phyloP scores from a whole-genome alignment of 2,797 vertebrate genomes.

The Tangara arthus region DNA sequence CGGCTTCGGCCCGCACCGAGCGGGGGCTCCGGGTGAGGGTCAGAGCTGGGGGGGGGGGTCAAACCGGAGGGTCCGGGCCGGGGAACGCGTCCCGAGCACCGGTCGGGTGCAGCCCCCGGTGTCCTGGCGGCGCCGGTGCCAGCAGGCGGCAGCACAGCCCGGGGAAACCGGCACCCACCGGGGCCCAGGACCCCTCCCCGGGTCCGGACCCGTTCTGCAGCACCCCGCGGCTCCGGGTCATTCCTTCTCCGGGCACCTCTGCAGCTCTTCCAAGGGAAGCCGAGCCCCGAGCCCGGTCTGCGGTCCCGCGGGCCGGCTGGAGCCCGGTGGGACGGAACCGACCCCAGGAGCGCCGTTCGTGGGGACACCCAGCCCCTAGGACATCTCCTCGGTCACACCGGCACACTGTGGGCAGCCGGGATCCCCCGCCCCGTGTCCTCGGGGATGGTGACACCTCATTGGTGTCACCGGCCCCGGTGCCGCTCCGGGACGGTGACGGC shows the following conservation, averaged over 20 bases:
- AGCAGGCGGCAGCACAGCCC: conserved; percentile 34
- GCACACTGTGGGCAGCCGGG: fast-evolving
- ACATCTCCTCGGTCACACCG: background rate
- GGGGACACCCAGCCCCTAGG: background rate
- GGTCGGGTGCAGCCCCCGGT: background rate
- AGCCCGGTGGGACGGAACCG: background rate
- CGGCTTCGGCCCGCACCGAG: background rate
- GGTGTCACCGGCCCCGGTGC: background rate
- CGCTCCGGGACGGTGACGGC: background rate
- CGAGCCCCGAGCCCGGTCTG: background rate
- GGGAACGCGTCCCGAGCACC: background rate
- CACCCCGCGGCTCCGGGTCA: background rate
- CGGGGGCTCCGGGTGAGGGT: background rate
- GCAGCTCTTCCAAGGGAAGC: background rate
- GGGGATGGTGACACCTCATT: fast-evolving
- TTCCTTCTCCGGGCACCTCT: background rate
- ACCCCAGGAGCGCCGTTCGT: fast-evolving
- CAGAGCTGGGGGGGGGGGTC: too few relatives aligned
- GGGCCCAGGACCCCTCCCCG: background rate
- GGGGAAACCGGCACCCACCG: background rate
- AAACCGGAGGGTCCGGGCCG: too few relatives aligned
- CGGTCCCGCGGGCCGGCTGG: background rate
- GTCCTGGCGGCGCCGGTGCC: background rate
- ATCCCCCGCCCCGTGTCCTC: fast-evolving
- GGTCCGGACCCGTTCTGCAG: background rate